Conservation (phyloP, 2,888 invertebrate species). For the Philereme vetulata region DNA sequence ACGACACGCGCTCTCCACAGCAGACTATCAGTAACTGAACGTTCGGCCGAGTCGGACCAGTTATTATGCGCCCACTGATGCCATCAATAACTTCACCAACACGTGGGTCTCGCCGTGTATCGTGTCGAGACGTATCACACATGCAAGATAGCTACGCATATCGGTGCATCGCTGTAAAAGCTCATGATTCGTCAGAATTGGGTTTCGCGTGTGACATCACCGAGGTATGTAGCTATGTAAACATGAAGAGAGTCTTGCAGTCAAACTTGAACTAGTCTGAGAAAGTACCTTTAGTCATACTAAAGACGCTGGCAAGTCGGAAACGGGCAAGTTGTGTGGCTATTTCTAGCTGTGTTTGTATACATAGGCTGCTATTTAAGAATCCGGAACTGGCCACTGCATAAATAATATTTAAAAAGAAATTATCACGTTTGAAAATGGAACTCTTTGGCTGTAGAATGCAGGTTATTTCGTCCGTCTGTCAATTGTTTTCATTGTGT, state of each 20-base stretch:
- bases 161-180: slow-evolving; percentile 79
- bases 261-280: slow-evolving; percentile 10
- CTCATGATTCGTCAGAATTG: slow-evolving; percentile 78
- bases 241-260: slow-evolving; percentile 44
- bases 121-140: slow-evolving; percentile 58
- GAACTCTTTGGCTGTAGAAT: too few species aligned
- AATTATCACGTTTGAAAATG: too few species aligned
- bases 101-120: slow-evolving; percentile 70
- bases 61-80: slow-evolving; percentile 81
- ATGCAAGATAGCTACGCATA: slow-evolving; percentile 65
- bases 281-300: slow-evolving; percentile 4
- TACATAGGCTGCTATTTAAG: too few species aligned
- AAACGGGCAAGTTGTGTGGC: too few species aligned
- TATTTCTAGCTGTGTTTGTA: too few species aligned
- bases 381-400: too few species aligned
- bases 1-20: slow-evolving; percentile 71
- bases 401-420: too few species aligned
- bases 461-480: too few species aligned
- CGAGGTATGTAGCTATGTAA: slow-evolving; percentile 63
- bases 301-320: too few species aligned
- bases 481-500: too few species aligned
- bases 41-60: slow-evolving; percentile 67
- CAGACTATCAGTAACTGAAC: slow-evolving; percentile 78
- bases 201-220: slow-evolving; percentile 76
- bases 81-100: slow-evolving; percentile 75